Base-by-base conservation (phyloP, 2,888 invertebrate genomes). In the Drosophila mayaguana region DNA sequence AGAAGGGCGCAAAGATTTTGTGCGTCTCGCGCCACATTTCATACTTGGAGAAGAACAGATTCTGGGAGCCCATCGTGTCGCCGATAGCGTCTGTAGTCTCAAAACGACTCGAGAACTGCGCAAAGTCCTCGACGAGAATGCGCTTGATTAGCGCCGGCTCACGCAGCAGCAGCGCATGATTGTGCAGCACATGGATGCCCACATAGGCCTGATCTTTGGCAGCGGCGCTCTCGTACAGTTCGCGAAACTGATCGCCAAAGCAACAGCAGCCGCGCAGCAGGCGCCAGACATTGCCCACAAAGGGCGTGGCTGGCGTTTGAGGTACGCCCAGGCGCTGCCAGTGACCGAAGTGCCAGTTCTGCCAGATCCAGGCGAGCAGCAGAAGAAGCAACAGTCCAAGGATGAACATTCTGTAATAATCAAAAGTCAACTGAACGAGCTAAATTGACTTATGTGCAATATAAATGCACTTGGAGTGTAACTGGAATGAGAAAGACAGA, bases 111-210 rank as follows among this genome's bases (percentile, higher is more conserved):
- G 89, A 74, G 73, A 94, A 94, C 34, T 88, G 83, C 14, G 89
- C 83, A 64, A 94, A 94, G 55, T 94, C 94, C 48, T 92, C 93
- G 2, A 93, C 90, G 11, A 94, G 71, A 2, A 94, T 73, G 0
- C 91, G 86, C 73, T 94, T 94, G 0, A 94, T 89, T 1, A 94
- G 72, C n/a, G 93, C 93, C 0, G 92, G 93, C 45, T 93, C 93
- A 0, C 93, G 91, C 7, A 93, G 59, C 7, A 94, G 42, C 11
- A 94, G 55, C 4, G 90, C 90, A 2, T 93, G 94, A 48, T 92
- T 92, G 74, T 93, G 92, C 46, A 94, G 91, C 11, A 94, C 91
- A 88, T 92, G 80, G 69, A 93, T 72, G 81, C 94, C 88, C 83
- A 89, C 80, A 75, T 92, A 64, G 62, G 92, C 72, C 55, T 75